Conservation (phyloP, 2,113 vertebrate genomes). For the Peromyscus californicus region DNA sequence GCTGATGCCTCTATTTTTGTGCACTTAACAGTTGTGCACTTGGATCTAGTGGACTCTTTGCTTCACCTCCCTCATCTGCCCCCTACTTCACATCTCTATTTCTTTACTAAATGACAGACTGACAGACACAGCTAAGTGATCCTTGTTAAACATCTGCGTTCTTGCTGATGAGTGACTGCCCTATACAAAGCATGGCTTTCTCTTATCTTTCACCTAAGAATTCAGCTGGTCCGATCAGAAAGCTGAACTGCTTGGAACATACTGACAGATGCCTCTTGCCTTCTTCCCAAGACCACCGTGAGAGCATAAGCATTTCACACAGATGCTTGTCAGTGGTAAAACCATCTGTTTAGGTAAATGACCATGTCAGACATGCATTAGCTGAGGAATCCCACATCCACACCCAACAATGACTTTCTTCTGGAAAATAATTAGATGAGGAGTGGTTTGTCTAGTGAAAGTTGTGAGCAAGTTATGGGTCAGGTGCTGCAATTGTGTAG, state of each 20-base stretch:
- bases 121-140: slow-evolving; percentile 74
- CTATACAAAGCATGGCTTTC: slow-evolving; percentile 61
- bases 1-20: slow-evolving; percentile 10
- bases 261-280: slow-evolving; percentile 78
- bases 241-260: slow-evolving; percentile 62
- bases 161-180: slow-evolving; percentile 78
- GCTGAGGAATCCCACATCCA: slow-evolving; percentile 67
- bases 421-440: slow-evolving; percentile 59
- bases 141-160: slow-evolving; percentile 83
- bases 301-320: slow-evolving; percentile 68
- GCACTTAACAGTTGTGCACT: neutral
- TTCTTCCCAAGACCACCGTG: slow-evolving; percentile 79
- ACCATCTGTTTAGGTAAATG: slow-evolving; percentile 60
- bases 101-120: slow-evolving; percentile 66
- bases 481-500: slow-evolving; percentile 63
- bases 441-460: slow-evolving; percentile 65
- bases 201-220: slow-evolving; percentile 81
- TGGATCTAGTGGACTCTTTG: slow-evolving; percentile 68
- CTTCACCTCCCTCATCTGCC: slow-evolving; percentile 33
- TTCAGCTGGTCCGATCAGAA: slow-evolving; percentile 78
- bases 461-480: slow-evolving; percentile 71
- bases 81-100: neutral
- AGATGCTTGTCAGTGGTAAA: slow-evolving; percentile 57
- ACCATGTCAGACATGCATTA: slow-evolving; percentile 68
- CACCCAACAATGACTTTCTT: slow-evolving; percentile 68